phyloP scores from a whole-genome alignment of 2,888 invertebrate species.

The Tetheella fluctuosa region DNA sequence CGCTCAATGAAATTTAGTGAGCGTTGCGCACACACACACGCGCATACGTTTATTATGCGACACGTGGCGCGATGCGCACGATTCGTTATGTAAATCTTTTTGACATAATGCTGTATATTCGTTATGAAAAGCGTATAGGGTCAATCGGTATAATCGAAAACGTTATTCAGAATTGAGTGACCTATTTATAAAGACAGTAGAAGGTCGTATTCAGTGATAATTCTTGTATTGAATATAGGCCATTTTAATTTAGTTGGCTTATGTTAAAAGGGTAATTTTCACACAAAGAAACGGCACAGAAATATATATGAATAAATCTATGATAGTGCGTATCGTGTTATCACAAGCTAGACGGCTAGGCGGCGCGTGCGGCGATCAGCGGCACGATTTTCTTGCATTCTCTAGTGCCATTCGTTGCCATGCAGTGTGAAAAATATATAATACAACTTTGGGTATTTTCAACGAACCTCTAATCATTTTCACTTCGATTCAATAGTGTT shows the following conservation, averaged over 20 bases:
- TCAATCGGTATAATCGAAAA: background rate
- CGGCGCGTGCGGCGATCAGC: background rate
- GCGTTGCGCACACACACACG: conserved; percentile 25
- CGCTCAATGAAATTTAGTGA: conserved; percentile 56
- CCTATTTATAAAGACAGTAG: background rate
- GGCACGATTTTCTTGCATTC: background rate
- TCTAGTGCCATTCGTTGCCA: background rate
- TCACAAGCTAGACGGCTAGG: background rate
- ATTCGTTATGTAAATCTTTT: conserved; percentile 49
- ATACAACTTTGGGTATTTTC: no score
- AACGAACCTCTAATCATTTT: no score
- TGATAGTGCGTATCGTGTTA: background rate
- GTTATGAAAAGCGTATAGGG: background rate
- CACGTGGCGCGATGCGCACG: conserved; percentile 38
- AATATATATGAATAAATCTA: background rate
- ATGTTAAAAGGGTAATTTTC: no score
- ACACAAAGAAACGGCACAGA: no score
- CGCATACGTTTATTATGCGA: conserved; percentile 20
- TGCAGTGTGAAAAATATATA: no score
- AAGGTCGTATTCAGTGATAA: background rate
- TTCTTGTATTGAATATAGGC: no score
- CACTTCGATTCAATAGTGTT: no score
- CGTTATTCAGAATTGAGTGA: background rate
- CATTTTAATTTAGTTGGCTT: no score
- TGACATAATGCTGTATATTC: conserved; percentile 37